Percentiles rank a stretch among this genome's conserved stretches.
Evolutionary conservation across 2,797 vertebrate genomes (phyloP).

Genomic region (Dendrocincla fuliginosa): DNA sequence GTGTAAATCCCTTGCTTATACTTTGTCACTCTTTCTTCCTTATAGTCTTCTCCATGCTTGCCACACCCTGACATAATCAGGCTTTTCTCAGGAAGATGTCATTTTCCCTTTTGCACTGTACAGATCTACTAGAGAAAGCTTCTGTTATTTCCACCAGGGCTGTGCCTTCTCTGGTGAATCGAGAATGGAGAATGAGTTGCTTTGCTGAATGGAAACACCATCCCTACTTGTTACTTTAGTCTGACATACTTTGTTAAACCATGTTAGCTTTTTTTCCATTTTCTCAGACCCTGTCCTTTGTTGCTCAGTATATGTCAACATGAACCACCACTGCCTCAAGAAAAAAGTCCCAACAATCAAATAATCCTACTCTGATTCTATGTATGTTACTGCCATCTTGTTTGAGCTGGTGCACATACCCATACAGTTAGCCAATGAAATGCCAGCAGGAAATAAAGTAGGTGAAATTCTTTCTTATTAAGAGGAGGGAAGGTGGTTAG

Average conservation of each 20-base stretch:
- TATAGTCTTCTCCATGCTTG: not conserved
- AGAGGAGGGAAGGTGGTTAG: rapidly evolving
- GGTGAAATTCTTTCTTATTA: not conserved
- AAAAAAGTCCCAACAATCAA: not conserved
- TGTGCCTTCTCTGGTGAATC: not conserved
- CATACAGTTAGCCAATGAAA: not conserved
- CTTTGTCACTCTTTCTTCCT: not conserved
- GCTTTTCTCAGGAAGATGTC: not conserved
- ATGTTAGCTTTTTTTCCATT: not conserved
- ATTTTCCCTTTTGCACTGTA: not conserved
- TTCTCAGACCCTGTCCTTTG: not conserved
- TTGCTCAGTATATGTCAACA: not conserved
- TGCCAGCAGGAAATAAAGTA: not conserved
- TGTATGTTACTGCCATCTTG: not conserved
- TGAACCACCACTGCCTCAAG: not conserved
- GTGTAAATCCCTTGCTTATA: not conserved
- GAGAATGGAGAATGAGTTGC: not conserved
- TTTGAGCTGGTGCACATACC: not conserved
- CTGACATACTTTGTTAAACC: not conserved
- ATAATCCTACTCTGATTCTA: not conserved
- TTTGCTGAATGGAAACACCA: not conserved
- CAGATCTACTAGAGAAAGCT: not conserved
- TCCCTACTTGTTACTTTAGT: not conserved
- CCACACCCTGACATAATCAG: not conserved
- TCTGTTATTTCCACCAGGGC: not conserved